phyloP scores from a whole-genome alignment of 1,140 invertebrate species.

The Meloidogyne exigua region DNA sequence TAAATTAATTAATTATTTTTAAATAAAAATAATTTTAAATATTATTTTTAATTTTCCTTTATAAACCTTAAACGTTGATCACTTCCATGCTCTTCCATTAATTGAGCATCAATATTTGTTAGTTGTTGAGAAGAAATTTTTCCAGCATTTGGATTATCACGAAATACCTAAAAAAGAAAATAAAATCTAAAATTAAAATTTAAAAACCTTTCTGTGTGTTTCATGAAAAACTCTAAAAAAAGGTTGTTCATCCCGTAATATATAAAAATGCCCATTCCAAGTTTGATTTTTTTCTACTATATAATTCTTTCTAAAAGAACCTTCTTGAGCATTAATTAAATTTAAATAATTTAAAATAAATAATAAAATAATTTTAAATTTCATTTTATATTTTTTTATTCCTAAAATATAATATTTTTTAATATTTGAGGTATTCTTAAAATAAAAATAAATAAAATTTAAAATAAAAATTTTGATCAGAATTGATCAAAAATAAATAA shows the following conservation, averaged over 20 bases:
- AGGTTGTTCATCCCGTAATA: constrained; percentile 36
- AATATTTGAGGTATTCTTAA: too few species aligned
- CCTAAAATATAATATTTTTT: too few species aligned
- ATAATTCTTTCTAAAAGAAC: constrained; percentile 19
- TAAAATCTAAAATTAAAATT: background rate
- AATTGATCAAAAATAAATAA: too few species aligned
- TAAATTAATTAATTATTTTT: too few species aligned
- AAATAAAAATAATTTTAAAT: too few species aligned
- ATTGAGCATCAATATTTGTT: constrained; percentile 12
- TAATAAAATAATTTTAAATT: constrained; percentile 6
- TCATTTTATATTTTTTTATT: background rate
- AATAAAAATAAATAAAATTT: too few species aligned
- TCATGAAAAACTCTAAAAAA: constrained; percentile 37
- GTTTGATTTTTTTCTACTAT: constrained; percentile 22
- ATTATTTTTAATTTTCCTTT: too few species aligned
- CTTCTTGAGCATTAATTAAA: constrained; percentile 7
- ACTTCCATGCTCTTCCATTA: constrained; percentile 27
- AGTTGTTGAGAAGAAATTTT: background rate
- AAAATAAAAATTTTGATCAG: too few species aligned
- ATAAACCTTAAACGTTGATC: background rate
- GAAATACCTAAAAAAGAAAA: constrained; percentile 10
- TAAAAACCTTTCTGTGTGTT: constrained; percentile 31
- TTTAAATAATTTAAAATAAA: background rate
- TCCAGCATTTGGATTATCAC: constrained; percentile 17
- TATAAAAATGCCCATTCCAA: constrained; percentile 29